Evolutionary conservation across 2,797 vertebrate species (phyloP).

Genomic region (Epinephelus malabaricus): DNA sequence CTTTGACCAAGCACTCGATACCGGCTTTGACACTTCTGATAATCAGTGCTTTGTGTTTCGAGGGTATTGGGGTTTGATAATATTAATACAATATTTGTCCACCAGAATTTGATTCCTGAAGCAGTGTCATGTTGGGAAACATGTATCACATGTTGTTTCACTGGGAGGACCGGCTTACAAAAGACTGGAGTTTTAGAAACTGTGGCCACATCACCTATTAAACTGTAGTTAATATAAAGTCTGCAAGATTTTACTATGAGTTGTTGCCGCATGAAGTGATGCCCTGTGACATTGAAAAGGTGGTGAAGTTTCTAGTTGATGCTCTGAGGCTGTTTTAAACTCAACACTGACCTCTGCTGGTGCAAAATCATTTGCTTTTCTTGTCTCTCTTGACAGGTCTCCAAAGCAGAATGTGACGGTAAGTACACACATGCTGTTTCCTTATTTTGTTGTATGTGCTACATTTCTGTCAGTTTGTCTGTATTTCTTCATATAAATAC

Average conservation of each 20-base stretch:
- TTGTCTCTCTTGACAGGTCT: conserved; percentile 57
- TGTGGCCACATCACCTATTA: background rate
- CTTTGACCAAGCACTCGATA: too few relatives aligned
- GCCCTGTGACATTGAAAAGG: background rate
- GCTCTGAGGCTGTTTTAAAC: conserved; percentile 16
- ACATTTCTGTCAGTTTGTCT: background rate
- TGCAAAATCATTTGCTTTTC: background rate
- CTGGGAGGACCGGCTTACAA: background rate
- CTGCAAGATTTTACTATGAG: background rate
- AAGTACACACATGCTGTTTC: conserved; percentile 24
- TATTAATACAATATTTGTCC: background rate
- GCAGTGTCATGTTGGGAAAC: background rate
- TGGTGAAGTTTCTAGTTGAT: background rate
- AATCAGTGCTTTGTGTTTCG: background rate
- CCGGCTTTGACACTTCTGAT: background rate
- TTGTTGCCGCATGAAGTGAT: background rate
- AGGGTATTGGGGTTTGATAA: background rate
- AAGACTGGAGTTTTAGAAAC: background rate
- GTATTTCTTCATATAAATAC: background rate
- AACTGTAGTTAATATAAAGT: background rate
- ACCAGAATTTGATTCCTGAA: background rate
- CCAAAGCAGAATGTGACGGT: background rate
- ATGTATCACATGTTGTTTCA: background rate
- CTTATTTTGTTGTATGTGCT: background rate
- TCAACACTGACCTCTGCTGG: conserved; percentile 73